Evolutionary conservation across 2,113 vertebrate genomes (phyloP).

Genomic region (Nibea albiflora): DNA sequence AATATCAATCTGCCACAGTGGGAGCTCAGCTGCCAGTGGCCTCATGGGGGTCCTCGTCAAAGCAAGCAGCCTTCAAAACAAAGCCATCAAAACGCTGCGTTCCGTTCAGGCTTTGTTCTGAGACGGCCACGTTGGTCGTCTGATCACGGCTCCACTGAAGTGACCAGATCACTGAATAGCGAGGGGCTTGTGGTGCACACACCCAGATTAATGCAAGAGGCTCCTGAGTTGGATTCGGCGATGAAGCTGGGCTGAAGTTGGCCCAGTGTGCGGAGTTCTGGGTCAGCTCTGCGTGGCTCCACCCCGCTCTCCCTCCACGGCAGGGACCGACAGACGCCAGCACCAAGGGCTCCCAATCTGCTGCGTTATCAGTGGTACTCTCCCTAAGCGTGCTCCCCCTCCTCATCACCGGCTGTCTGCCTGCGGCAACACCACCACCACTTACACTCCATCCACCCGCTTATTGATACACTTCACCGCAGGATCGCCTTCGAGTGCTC

Average conservation of each 20-base stretch:
- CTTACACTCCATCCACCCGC: constrained; percentile 70
- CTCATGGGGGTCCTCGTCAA: constrained; percentile 78
- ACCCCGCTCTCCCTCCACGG: constrained; percentile 51
- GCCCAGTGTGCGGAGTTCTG: constrained; percentile 49
- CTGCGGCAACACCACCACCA: constrained; percentile 60
- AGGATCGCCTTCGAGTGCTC: constrained; percentile 67
- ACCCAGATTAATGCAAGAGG: constrained; percentile 3
- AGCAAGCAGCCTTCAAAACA: constrained; percentile 75
- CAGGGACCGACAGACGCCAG: constrained; percentile 68
- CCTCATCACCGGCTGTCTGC: constrained; percentile 74
- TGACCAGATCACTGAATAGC: constrained; percentile 13
- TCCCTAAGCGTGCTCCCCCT: constrained; percentile 68
- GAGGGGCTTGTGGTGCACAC: background rate
- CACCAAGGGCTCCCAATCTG: constrained; percentile 81
- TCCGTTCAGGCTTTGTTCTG: constrained; percentile 18
- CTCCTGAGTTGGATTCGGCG: constrained; percentile 2
- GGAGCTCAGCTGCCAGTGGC: constrained; percentile 79
- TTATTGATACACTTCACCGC: constrained; percentile 79
- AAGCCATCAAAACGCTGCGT: constrained; percentile 68
- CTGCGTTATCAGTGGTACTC: constrained; percentile 68
- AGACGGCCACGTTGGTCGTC: constrained; percentile 32
- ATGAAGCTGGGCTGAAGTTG: constrained; percentile 41
- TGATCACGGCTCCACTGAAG: constrained; percentile 37
- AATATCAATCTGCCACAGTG: constrained; percentile 84
- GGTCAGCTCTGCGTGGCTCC: constrained; percentile 58